phyloP scores from a whole-genome alignment of 2,113 vertebrate species.

The Gallinago media region DNA sequence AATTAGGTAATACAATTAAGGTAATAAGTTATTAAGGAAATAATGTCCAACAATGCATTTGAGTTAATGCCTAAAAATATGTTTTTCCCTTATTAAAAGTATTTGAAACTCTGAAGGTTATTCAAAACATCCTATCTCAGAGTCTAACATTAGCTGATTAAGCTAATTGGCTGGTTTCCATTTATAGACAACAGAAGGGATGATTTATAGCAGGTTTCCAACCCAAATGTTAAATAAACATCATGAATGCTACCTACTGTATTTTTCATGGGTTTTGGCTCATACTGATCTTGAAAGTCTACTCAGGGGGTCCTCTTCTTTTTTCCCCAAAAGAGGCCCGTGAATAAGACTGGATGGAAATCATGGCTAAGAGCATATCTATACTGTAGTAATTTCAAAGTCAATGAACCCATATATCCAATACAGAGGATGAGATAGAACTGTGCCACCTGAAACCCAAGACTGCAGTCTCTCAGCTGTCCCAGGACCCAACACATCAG shows the following conservation, averaged over 20 bases:
- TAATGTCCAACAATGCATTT: neutral
- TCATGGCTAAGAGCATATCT: neutral
- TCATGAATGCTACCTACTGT: neutral
- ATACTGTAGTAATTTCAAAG: neutral
- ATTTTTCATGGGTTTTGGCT: neutral
- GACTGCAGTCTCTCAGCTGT: neutral
- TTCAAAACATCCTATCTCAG: neutral
- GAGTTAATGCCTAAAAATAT: neutral
- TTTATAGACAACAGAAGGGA: neutral
- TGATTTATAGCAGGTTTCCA: neutral
- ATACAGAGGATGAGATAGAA: neutral
- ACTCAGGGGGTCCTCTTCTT: neutral
- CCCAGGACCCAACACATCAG: neutral
- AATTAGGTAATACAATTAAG: neutral
- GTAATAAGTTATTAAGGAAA: neutral
- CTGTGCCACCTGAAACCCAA: neutral
- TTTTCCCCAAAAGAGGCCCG: accelerated
- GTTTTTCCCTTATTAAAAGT: neutral
- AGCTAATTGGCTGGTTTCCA: neutral
- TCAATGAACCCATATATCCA: neutral
- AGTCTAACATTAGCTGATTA: neutral
- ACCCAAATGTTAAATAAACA: neutral
- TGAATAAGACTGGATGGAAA: neutral
- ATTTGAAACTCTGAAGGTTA: neutral
- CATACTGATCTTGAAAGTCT: neutral